phyloP scores from a whole-genome alignment of 2,113 vertebrate genomes.

The Oreochromis tanganicae region DNA sequence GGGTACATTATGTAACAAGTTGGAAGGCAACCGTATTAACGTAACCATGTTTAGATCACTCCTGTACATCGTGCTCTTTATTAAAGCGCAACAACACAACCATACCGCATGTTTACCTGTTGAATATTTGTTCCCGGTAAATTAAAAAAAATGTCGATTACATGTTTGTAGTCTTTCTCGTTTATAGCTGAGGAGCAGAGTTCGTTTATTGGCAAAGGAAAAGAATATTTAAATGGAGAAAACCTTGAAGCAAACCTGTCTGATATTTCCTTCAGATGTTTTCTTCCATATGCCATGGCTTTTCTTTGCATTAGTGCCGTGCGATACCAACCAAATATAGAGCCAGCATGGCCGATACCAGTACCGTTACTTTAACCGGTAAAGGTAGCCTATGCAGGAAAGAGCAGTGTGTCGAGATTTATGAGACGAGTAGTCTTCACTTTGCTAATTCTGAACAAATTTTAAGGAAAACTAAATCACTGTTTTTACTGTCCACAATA shows the following conservation, averaged over 20 bases:
- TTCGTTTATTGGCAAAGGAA: neutral
- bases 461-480: neutral
- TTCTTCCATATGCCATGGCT: neutral
- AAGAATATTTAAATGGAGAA: neutral
- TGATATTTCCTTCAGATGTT: neutral
- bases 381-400: neutral
- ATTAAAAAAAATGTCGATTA: neutral
- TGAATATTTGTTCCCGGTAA: rapidly evolving
- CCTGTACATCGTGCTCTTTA: neutral
- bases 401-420: neutral
- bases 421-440: neutral
- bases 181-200: neutral
- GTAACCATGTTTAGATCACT: neutral
- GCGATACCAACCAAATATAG: neutral
- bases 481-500: neutral
- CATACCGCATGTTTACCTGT: neutral
- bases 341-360: neutral
- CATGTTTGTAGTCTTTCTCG: neutral
- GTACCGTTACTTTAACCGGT: neutral
- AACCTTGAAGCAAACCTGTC: neutral
- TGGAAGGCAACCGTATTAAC: neutral
- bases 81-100: neutral
- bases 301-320: neutral
- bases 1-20: slow-evolving; percentile 51
- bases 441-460: neutral